A percentile compares a stretch with the other conserved stretches of the same genome.
These are phyloP conservation scores for Chaitophorus viminalis DNA, from an alignment of 2,888 invertebrate species.

Conservation along the genomic window DNA sequence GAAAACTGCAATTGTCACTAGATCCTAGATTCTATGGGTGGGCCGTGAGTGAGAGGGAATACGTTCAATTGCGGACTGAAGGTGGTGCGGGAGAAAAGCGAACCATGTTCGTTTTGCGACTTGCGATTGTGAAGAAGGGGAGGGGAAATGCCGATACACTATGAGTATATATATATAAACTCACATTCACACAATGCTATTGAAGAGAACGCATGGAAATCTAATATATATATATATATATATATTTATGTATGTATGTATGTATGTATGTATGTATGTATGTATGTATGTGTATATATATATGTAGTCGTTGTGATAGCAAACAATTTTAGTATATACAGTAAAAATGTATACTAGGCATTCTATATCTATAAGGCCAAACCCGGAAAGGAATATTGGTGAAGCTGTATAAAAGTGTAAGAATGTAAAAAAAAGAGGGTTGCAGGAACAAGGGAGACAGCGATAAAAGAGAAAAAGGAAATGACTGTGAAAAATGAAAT, in stretches of 20 bases:
- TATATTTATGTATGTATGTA: neutral
- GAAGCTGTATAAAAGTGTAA: neutral
- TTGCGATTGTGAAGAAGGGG: neutral
- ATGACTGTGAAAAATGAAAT: slow-evolving; percentile 34
- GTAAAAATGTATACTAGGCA: neutral
- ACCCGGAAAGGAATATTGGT: slow-evolving; percentile 28
- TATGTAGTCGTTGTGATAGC: slow-evolving; percentile 17
- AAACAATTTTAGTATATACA: neutral
- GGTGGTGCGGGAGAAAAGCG: neutral
- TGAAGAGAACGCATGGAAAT: neutral
- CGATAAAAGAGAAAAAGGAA: slow-evolving; percentile 34
- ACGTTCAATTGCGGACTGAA: slow-evolving; percentile 22
- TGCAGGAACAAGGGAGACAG: neutral
- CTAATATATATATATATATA: neutral
- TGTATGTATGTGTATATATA: neutral
- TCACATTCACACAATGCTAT: neutral
- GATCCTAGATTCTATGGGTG: slow-evolving; percentile 20
- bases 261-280: neutral
- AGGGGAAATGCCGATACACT: neutral
- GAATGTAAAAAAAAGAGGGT: slow-evolving; percentile 18
- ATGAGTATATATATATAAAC: neutral
- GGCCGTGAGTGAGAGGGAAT: neutral
- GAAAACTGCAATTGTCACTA: slow-evolving; percentile 41
- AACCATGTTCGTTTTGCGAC: slow-evolving; percentile 20
- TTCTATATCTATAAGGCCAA: neutral